Percentiles rank a stretch among this genome's conserved stretches.
phyloP scores from a whole-genome alignment of 2,888 invertebrate species.

The Apotomis turbidana region DNA sequence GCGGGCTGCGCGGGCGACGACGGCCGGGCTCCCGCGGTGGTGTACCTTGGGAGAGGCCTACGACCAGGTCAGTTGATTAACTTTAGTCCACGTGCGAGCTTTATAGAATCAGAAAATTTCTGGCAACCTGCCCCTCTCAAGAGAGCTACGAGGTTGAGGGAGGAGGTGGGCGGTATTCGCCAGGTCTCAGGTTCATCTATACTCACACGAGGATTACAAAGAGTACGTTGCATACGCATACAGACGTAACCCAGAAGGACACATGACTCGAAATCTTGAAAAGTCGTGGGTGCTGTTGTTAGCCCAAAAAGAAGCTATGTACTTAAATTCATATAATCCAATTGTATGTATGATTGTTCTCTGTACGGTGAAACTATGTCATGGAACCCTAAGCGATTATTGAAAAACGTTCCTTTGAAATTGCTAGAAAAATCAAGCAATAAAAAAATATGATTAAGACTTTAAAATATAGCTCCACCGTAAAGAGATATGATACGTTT shows the following conservation, averaged over 20 bases:
- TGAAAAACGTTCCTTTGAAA: too few relatives aligned
- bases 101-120: neutral
- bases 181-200: neutral
- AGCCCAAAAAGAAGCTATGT: conserved; percentile 2
- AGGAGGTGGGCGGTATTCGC: too few relatives aligned
- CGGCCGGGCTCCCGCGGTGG: conserved; percentile 39
- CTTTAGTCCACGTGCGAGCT: neutral
- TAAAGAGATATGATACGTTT: neutral
- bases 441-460: neutral
- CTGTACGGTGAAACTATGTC: neutral
- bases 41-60: conserved; percentile 43
- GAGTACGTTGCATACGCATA: conserved; percentile 11
- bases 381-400: neutral
- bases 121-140: too few relatives aligned
- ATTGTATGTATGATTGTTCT: neutral
- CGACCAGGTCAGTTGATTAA: conserved; percentile 35
- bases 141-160: too few relatives aligned
- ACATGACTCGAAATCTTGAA: neutral
- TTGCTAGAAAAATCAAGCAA: neutral
- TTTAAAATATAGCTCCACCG: neutral
- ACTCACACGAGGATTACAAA: neutral
- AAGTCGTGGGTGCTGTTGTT: neutral
- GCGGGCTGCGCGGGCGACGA: conserved; percentile 36
- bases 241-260: neutral
- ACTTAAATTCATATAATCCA: neutral